These are phyloP conservation scores for Oscheius myriophilus DNA, from an alignment of 2,888 invertebrate genomes.

Conservation along the genomic window DNA sequence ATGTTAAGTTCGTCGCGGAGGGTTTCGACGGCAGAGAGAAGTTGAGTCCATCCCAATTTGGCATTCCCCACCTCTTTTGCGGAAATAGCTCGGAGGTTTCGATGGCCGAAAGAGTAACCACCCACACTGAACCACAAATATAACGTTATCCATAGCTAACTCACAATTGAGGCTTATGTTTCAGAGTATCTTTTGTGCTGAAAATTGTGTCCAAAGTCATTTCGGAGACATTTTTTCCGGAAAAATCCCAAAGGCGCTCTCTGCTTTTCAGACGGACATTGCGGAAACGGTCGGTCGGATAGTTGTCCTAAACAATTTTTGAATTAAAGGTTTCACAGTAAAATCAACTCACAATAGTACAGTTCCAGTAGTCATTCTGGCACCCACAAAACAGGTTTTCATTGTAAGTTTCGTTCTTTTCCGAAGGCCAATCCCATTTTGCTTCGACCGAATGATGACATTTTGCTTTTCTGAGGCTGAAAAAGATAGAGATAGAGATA, in stretches of 20 bases:
- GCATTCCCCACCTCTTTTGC: slow-evolving; percentile 26
- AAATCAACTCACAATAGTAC: slow-evolving; percentile 37
- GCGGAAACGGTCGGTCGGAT: slow-evolving; percentile 45
- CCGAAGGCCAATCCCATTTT: slow-evolving; percentile 6
- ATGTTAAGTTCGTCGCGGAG: background rate
- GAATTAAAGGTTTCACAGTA: no score
- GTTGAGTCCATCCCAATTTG: slow-evolving; percentile 44
- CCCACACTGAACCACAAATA: slow-evolving; percentile 42
- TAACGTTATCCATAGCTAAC: background rate
- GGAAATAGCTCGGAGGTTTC: slow-evolving; percentile 35
- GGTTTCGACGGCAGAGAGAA: background rate
- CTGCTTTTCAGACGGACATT: slow-evolving; percentile 54
- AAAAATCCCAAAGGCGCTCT: slow-evolving; percentile 58
- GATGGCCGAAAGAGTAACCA: slow-evolving; percentile 54
- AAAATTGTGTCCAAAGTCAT: slow-evolving; percentile 54
- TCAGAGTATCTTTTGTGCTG: background rate
- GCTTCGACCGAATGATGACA: background rate
- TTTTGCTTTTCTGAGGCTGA: slow-evolving; percentile 5
- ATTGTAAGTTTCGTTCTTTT: slow-evolving; percentile 47
- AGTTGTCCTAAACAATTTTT: slow-evolving; percentile 47
- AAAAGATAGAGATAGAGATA: background rate
- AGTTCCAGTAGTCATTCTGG: slow-evolving; percentile 56
- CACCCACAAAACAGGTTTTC: slow-evolving; percentile 52
- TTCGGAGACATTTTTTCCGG: slow-evolving; percentile 57
- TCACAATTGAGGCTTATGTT: slow-evolving; percentile 26